A percentile compares a stretch with the other conserved stretches of the same genome.
Conservation (phyloP, 2,888 invertebrate genomes). For the Drosophila anceps region DNA sequence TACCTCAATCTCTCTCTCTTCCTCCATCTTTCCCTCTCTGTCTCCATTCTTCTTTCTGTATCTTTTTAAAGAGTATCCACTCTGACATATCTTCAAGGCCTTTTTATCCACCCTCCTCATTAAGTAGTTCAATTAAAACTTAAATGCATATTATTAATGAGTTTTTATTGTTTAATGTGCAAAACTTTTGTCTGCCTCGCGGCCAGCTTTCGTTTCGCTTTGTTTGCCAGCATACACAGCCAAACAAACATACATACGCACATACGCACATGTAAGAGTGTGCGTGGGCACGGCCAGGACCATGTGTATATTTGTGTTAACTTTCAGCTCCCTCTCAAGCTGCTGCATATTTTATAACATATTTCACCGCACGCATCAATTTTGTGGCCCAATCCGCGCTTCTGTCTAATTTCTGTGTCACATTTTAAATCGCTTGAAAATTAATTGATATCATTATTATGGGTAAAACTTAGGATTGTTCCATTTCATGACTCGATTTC, state of each 20-base stretch:
- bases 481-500: slow-evolving; percentile 27
- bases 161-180: slow-evolving; percentile 77
- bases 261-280: background rate
- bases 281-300: background rate
- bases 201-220: slow-evolving; percentile 42
- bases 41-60: background rate
- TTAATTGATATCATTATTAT: slow-evolving; percentile 50
- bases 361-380: slow-evolving; percentile 59
- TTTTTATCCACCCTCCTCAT: slow-evolving; percentile 30
- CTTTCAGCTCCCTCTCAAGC: slow-evolving; percentile 31
- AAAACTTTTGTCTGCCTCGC: slow-evolving; percentile 60
- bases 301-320: slow-evolving; percentile 8
- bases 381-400: slow-evolving; percentile 14
- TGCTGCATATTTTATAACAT: slow-evolving; percentile 63
- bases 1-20: background rate
- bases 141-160: slow-evolving; percentile 80
- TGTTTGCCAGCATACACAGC: slow-evolving; percentile 1
- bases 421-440: slow-evolving; percentile 47
- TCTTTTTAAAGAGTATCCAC: slow-evolving; percentile 1
- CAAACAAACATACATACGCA: no score
- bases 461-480: slow-evolving; percentile 12
- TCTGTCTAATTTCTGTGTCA: slow-evolving; percentile 20
- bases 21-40: background rate
- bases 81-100: slow-evolving; percentile 32
- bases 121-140: slow-evolving; percentile 80